Evolutionary conservation across 2,113 vertebrate species (phyloP).

Genomic region (human (Homo sapiens)): DNA sequence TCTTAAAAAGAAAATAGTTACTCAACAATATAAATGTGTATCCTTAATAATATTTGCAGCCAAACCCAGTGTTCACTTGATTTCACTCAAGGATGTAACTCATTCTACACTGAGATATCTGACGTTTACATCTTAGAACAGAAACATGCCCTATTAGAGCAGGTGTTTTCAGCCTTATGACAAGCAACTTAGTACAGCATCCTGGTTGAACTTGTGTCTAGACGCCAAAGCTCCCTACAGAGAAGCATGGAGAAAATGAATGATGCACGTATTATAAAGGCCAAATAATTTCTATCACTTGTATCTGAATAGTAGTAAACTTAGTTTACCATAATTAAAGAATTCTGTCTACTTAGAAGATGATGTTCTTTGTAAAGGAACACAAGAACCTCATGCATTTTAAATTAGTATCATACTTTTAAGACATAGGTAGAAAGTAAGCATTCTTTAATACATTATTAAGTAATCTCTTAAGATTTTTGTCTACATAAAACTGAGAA

Average conservation of each 20-base stretch:
- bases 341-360: background rate
- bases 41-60: background rate
- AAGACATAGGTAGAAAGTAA: background rate
- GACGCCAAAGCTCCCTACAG: background rate
- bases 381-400: background rate
- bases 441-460: background rate
- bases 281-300: background rate
- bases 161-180: background rate
- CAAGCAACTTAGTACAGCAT: background rate
- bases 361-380: background rate
- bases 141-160: background rate
- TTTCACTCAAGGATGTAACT: background rate
- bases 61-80: background rate
- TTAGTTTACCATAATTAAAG: background rate
- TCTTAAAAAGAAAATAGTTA: background rate
- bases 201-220: background rate
- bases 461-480: too few relatives aligned
- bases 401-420: background rate
- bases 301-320: background rate
- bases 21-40: background rate
- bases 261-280: background rate
- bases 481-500: background rate
- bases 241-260: background rate
- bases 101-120: background rate
- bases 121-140: background rate